Conservation (phyloP, 2,113 vertebrate genomes). For the Mus pahari region DNA sequence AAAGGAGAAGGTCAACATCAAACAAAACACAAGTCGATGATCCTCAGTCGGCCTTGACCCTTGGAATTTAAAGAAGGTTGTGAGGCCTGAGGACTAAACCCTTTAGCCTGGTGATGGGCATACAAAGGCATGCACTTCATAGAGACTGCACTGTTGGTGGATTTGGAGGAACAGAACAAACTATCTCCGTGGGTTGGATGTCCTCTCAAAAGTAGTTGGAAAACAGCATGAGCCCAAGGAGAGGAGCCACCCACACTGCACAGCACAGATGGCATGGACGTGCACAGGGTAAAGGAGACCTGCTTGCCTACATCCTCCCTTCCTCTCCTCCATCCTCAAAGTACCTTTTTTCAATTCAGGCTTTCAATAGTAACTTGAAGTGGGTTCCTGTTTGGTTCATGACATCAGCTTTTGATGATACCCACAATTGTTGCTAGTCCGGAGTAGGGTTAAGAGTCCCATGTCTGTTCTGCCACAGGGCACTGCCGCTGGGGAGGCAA, state of each 20-base stretch:
- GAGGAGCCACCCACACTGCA: background rate
- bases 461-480: no score
- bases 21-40: background rate
- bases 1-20: background rate
- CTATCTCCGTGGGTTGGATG: background rate
- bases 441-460: background rate
- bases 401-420: background rate
- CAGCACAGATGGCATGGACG: background rate
- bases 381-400: background rate
- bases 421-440: background rate
- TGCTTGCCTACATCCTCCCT: background rate
- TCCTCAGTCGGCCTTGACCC: background rate
- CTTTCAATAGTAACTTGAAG: background rate
- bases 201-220: background rate
- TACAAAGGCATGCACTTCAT: background rate
- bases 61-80: background rate
- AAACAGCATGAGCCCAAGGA: background rate
- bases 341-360: background rate
- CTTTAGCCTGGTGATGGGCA: background rate
- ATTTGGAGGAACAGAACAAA: background rate
- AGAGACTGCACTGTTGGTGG: background rate
- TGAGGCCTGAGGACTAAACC: background rate
- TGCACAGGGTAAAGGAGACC: background rate
- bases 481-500: no score
- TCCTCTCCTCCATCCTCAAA: background rate